Evolutionary conservation across 1,140 invertebrate genomes (phyloP), one percentile per base, ranked within the genome.

Genomic region (Drosophila watanabei): DNA sequence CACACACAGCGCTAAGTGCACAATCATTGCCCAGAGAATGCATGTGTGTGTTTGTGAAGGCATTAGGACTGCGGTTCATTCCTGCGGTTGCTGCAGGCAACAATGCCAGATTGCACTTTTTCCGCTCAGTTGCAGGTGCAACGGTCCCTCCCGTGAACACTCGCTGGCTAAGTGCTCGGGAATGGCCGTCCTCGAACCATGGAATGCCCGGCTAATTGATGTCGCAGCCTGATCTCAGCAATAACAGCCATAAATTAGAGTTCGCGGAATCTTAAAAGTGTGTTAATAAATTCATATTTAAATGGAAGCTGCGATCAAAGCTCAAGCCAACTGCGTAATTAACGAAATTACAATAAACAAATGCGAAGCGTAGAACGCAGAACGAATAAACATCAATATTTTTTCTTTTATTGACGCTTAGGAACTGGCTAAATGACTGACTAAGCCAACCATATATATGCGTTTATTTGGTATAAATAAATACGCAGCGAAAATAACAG

Each of bases 1-100:
- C 54, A 70, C 56, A 58, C 68, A 79, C 39, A 64, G 30, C 35
- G 30, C 46, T 63, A 79, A 79, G 54, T 72, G 76, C 80, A 62
- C 63, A 83, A 83, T 82, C 80, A 83, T 82, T 69, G 46, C 57
- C 59, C 46, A 43, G 63, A 46, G 63, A 58, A 63, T 48, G 62
- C 4, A 9, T 45, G 51, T 65, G 39, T 62, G 48, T 70, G 76
- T 75, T 58, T 82, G 75, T 78, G 57, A 82, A 84, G 82, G 82
- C 86, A 89, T 89, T 89, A 89, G 86, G 78, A 76, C 59, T 89
- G 86, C 72, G 86, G 86, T 86, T 68, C 75, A 69, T 77, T 75
- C 60, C 68, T 89, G 86, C 51, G 82, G 79, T 76, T 63, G 68
- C 56, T 66, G 54, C 70, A 37, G 73, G 37, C 62, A 69, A 58